phyloP scores from a whole-genome alignment of 2,797 vertebrate genomes.

The Muscicapa striata region DNA sequence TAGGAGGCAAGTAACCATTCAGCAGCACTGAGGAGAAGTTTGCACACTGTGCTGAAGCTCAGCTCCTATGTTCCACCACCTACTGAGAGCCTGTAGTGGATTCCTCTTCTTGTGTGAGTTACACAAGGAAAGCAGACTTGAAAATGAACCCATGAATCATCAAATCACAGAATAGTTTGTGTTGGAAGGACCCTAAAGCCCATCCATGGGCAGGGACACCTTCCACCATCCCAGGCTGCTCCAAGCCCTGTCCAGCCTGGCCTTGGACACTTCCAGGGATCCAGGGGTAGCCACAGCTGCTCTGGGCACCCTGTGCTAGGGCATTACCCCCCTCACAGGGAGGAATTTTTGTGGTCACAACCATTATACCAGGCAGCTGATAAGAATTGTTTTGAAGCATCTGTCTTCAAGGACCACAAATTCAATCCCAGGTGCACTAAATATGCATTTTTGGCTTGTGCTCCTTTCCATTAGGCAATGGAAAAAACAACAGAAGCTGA shows the following conservation, averaged over 20 bases:
- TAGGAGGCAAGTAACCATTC: neutral
- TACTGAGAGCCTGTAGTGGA: neutral
- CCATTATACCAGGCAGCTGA: neutral
- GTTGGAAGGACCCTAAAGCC: neutral
- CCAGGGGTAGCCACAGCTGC: neutral
- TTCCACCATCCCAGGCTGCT: fast-evolving
- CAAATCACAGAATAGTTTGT: neutral
- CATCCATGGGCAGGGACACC: neutral
- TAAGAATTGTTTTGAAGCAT: neutral
- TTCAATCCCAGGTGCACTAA: neutral
- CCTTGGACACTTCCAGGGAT: neutral
- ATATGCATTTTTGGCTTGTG: neutral
- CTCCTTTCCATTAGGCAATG: neutral
- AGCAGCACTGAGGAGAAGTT: neutral
- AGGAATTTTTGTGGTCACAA: neutral
- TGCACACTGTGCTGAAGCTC: neutral
- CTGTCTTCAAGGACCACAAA: neutral
- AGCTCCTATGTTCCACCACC: neutral
- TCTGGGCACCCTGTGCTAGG: neutral
- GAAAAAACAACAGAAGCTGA: neutral
- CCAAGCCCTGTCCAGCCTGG: neutral
- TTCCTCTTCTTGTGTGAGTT: neutral
- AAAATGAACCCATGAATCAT: neutral
- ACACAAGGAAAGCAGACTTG: neutral
- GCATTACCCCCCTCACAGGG: neutral